Base-by-base conservation (phyloP, 2,113 vertebrate species). In the Bungarus multicinctus region DNA sequence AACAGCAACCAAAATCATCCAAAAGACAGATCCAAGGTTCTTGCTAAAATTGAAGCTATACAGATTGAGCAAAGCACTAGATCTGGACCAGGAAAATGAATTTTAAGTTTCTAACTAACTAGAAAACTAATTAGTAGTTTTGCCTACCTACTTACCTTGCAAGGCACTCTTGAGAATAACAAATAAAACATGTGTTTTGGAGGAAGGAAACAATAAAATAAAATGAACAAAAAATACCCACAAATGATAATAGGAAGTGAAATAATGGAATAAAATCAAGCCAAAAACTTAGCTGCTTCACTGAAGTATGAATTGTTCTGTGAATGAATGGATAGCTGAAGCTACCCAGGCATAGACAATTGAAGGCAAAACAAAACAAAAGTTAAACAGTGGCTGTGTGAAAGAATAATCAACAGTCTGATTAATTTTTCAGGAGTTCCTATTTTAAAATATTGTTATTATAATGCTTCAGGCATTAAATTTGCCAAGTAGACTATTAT, bases 371-470 rank as follows among this genome's bases (percentile, higher is more conserved):
- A 85, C 12, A n/a, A 30, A 93, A 89, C 92, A 92, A 3, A 5
- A 53, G 54, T 92, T 93, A 94, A 93, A 69, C 87, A 93, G 90
- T 94, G 64, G 64, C 47, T 94, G 90, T 87, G 22, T 87, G 86
- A 92, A 95, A 94, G 91, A 93, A 95, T 94, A 96, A 91, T 88
- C 60, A 96, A 91, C 0, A 0, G 12, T 58, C 81, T 88, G 91
- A 95, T 95, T 95, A 96, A 96, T 96, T 95, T 96, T 97, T 96
- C 89, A 95, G 45, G 39, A 94, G 87, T 89, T 87, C 89, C 92
- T 95, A 90, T 95, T 96, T 96, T 96, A 96, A 93, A 97, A 95
- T 90, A 7, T 16, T 90, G 92, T 95, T 97, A 96, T 97, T 96
- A 92, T 58, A 96, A 90, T 3, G 64, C 96, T 97, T 89, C 85